A percentile compares a stretch with the other conserved stretches of the same genome.
These are phyloP conservation scores for Dioctria linearis DNA, from an alignment of 2,888 invertebrate genomes.

Conservation along the genomic window DNA sequence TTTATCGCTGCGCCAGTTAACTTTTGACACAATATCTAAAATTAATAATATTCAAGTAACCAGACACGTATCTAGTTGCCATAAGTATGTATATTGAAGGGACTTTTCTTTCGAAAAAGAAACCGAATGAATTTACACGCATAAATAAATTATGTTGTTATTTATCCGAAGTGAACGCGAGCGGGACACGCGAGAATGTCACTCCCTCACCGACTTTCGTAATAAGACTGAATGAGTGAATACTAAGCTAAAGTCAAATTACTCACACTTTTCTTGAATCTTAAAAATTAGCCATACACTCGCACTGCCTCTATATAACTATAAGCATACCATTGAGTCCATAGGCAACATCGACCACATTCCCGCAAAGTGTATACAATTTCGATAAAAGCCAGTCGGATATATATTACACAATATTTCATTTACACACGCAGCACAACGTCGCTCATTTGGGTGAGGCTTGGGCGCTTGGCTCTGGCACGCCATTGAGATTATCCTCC, in stretches of 20 bases:
- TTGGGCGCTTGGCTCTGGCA: neutral
- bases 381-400: constrained; percentile 35
- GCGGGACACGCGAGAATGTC: constrained; percentile 10
- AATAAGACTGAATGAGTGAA: constrained; percentile 44
- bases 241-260: constrained; percentile 29
- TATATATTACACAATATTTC: constrained; percentile 27
- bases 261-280: constrained; percentile 37
- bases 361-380: constrained; percentile 9
- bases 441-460: constrained; percentile 32
- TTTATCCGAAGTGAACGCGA: constrained; percentile 1
- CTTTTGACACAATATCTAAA: constrained; percentile 19
- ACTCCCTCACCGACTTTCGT: constrained; percentile 36
- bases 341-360: neutral
- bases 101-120: constrained; percentile 10
- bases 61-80: constrained; percentile 2
- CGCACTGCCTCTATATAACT: neutral
- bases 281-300: constrained; percentile 11
- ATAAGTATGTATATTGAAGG: neutral
- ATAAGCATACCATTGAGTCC: too few relatives aligned
- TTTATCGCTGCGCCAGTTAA: constrained; percentile 5
- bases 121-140: neutral
- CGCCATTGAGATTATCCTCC: constrained; percentile 34
- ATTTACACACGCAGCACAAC: constrained; percentile 13
- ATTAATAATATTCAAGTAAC: constrained; percentile 7
- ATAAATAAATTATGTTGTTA: constrained; percentile 6